phyloP scores from a whole-genome alignment of 2,113 vertebrate genomes.

The Osmerus mordax region DNA sequence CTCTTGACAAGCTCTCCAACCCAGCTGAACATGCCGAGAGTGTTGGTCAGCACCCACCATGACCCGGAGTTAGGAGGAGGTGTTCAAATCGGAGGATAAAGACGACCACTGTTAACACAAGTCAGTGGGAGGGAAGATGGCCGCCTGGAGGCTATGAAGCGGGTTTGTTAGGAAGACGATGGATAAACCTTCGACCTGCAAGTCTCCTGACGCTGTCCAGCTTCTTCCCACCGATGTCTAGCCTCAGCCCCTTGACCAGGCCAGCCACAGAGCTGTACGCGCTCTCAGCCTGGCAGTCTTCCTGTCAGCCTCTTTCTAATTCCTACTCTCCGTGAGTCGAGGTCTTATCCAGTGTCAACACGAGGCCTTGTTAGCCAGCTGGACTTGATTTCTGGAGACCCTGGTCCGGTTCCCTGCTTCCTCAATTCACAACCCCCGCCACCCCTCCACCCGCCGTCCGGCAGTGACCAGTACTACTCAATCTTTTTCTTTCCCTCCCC shows the following conservation, averaged over 20 bases:
- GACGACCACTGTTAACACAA: constrained; percentile 44
- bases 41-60: constrained; percentile 37
- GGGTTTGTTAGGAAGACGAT: constrained; percentile 18
- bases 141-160: constrained; percentile 32
- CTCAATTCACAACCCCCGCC: not conserved
- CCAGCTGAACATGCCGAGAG: constrained; percentile 32
- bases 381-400: constrained; percentile 45
- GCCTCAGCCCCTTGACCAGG: not conserved
- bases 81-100: constrained; percentile 34
- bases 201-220: not conserved
- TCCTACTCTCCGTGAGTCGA: constrained; percentile 1
- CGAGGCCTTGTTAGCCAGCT: constrained; percentile 41
- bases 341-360: constrained; percentile 22
- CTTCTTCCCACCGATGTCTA: constrained; percentile 1
- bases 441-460: not conserved
- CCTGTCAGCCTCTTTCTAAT: not conserved
- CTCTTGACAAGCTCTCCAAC: constrained; percentile 6
- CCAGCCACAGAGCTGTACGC: not conserved
- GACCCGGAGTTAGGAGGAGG: constrained; percentile 48
- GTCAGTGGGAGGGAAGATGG: constrained; percentile 35
- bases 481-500: too few species aligned
- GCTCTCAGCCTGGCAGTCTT: not conserved
- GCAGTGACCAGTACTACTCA: too few species aligned
- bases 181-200: not conserved
- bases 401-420: not conserved